A percentile compares a stretch with the other conserved stretches of the same genome.
phyloP scores from a whole-genome alignment of 2,113 vertebrate genomes.

The Oxygymnocypris stewartii region DNA sequence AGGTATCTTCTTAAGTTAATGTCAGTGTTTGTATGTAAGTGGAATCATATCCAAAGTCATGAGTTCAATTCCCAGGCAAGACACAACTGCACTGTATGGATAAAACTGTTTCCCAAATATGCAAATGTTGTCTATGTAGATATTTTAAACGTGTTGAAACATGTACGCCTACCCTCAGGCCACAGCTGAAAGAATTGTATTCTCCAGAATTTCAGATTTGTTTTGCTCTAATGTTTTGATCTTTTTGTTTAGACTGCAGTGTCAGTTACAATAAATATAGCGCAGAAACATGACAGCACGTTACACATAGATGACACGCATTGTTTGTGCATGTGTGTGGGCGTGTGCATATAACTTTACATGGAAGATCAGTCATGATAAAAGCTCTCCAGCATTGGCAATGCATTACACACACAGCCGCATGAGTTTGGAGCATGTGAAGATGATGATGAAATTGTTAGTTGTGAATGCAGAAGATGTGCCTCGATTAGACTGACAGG shows the following conservation, averaged over 20 bases:
- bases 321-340: background rate
- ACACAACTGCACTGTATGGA: background rate
- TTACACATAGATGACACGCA: background rate
- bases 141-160: background rate
- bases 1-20: background rate
- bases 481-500: background rate
- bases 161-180: background rate
- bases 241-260: background rate
- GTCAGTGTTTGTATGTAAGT: background rate
- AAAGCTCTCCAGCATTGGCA: background rate
- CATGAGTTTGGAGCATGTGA: background rate
- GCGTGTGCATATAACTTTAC: background rate
- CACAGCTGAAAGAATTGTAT: background rate
- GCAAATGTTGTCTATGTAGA: background rate
- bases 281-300: background rate
- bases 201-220: background rate
- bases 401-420: background rate
- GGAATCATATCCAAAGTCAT: background rate
- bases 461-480: background rate
- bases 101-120: background rate
- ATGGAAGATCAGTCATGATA: too few relatives aligned
- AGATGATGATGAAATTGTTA: background rate
- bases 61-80: background rate
- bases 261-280: background rate
- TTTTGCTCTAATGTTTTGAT: background rate